phyloP scores from a whole-genome alignment of 2,797 vertebrate genomes.

The Falco cherrug region DNA sequence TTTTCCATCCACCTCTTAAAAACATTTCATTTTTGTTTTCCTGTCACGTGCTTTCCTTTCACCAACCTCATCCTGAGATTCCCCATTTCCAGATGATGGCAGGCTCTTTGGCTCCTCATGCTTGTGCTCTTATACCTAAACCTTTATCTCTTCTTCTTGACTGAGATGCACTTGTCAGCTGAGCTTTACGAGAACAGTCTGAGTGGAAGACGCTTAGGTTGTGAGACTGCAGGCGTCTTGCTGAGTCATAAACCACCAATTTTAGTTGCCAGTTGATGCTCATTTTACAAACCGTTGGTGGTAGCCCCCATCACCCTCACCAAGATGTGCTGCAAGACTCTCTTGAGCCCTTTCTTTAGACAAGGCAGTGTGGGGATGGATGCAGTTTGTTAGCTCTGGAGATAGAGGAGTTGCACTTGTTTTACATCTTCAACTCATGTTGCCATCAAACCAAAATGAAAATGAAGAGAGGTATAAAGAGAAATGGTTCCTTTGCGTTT shows the following conservation, averaged over 20 bases:
- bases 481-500: background rate
- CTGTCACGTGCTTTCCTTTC: background rate
- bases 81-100: background rate
- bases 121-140: background rate
- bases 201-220: constrained; percentile 15
- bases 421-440: background rate
- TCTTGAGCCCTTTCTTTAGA: background rate
- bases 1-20: background rate
- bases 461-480: background rate
- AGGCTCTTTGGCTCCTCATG: background rate
- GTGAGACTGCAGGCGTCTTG: constrained; percentile 12
- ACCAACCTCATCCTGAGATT: background rate
- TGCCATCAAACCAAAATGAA: background rate
- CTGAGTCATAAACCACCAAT: background rate
- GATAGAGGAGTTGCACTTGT: background rate
- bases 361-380: background rate
- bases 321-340: background rate
- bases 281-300: background rate
- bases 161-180: background rate
- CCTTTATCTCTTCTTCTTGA: background rate
- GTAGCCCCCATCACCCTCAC: background rate
- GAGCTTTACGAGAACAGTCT: constrained; percentile 6
- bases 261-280: background rate
- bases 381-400: background rate
- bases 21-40: background rate